Evolutionary conservation across 2,888 invertebrate genomes (phyloP).

Genomic region (Chaetoderma sp.): DNA sequence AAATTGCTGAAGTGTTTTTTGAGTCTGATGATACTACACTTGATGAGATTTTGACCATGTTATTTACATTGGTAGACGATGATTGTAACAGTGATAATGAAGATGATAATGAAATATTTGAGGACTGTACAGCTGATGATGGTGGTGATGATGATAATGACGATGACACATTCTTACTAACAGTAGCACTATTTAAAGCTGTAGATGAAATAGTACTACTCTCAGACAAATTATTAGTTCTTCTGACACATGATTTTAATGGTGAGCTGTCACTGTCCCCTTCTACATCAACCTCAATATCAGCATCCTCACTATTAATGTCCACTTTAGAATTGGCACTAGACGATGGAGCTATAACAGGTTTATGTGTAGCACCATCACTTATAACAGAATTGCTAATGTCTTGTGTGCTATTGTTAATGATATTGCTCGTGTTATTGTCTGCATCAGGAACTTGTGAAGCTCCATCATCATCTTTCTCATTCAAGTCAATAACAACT

Average conservation of each 20-base stretch:
- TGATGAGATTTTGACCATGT: background rate
- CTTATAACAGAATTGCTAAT: background rate
- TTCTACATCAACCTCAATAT: conserved; percentile 2
- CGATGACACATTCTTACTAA: background rate
- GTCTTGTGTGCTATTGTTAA: too few species aligned
- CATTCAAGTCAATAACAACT: too few species aligned
- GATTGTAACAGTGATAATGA: background rate
- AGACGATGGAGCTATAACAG: background rate
- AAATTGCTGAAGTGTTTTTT: background rate
- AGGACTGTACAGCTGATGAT: background rate
- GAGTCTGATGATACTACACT: background rate
- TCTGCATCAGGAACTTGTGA: too few species aligned
- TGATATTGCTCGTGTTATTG: too few species aligned
- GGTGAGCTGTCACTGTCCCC: background rate
- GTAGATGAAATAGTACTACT: background rate
- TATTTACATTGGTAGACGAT: background rate
- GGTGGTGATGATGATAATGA: background rate
- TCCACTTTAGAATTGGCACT: background rate
- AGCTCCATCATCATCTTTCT: too few species aligned
- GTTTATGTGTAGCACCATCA: background rate
- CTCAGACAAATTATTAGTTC: too few species aligned
- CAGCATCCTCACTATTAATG: conserved; percentile 4
- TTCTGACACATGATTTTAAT: background rate
- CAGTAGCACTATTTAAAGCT: background rate
- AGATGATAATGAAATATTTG: background rate